Evolutionary conservation across 2,888 invertebrate species (phyloP), one percentile per base, ranked within the genome.

Genomic region (Parapristionchus giblindavisi): DNA sequence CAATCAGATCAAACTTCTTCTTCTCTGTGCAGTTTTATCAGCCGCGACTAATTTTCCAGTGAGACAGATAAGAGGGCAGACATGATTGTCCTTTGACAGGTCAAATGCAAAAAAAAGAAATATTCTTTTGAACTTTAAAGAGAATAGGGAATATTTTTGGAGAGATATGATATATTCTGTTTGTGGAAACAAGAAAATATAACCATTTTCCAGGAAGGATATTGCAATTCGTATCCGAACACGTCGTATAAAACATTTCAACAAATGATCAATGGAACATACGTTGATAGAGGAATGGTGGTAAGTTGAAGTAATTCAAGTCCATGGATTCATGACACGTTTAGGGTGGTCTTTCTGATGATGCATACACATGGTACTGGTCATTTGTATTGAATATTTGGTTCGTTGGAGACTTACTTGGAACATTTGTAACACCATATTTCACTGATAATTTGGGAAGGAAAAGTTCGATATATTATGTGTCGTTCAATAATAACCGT

Each of bases 191-290:
- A n/a, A n/a, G n/a, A n/a, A n/a, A n/a, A n/a, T n/a, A n/a, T n/a
- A n/a, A n/a, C n/a, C n/a, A n/a, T 24, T 34, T 4, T 71, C 29
- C 40, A 81, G 80, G 84, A 83, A 75, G 82, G 84, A 2, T 83
- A 83, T 66, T 83, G 81, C 24, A 81, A 79, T 36, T 79, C 80
- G 14, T 83, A 84, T 36, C 84, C 84, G 27, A 83, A 83, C 73
- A 83, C 83, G 2, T 83, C 83, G 4, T 78, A 78, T 61, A 56
- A 68, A 21, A 61, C 76, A 14, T 80, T 81, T 70, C 77, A 77
- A 60, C 43, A 75, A 3, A 81, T 78, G 75, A 81, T 83, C 56
- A 83, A 83, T 74, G 70, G 63, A 24, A 77, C 78, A 40, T 83
- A 83, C 48, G 74, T 84, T n/a, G 66, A 71, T 2, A 74, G 83